Evolutionary conservation across 1,140 invertebrate species (phyloP), one percentile per base, ranked within the genome.

Genomic region (Ladona fulva): DNA sequence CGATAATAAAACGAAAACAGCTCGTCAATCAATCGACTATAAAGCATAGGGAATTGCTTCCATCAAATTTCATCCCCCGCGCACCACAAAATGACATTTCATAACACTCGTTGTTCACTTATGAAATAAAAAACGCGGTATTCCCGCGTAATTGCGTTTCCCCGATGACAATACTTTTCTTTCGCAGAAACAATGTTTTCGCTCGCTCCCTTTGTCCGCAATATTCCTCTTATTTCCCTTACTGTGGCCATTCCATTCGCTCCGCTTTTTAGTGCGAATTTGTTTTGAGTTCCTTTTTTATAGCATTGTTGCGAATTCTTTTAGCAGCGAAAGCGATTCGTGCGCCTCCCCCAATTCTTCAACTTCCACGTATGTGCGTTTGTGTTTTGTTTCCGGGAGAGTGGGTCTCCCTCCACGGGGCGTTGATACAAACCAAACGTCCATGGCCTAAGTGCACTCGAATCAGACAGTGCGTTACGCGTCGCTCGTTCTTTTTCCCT

Each of bases 381-480:
- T 66, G 52, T 66, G 52, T 66, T 66, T 66, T 66, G 52, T 66
- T 66, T 66, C 52, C 52, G 52, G 52, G 52, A 66, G 52, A 66
- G 12, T 66, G 52, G n/a, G 52, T 3, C 12, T 66, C 52, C 52
- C 52, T 66, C 52, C 5, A 66, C 52, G 52, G 52, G 52, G 52
- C 52, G 52, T 66, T 66, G 52, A 66, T 66, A 66, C 52, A 66
- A 66, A 66, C 52, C 52, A 66, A 66, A 66, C 52, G 52, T 66
- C 52, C 52, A 12, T 66, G 52, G 52, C 52, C 52, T 66, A 66
- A 66, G 52, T 66, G 52, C 52, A 66, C 52, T 66, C 52, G 52
- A 66, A 66, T 66, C 52, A 66, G 52, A 22, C 52, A 19, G 52
- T 12, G 52, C 52, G 52, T 66, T 66, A 66, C 52, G 52, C 52